Conservation (phyloP, 2,888 invertebrate species). For the Anthrax anthrax region DNA sequence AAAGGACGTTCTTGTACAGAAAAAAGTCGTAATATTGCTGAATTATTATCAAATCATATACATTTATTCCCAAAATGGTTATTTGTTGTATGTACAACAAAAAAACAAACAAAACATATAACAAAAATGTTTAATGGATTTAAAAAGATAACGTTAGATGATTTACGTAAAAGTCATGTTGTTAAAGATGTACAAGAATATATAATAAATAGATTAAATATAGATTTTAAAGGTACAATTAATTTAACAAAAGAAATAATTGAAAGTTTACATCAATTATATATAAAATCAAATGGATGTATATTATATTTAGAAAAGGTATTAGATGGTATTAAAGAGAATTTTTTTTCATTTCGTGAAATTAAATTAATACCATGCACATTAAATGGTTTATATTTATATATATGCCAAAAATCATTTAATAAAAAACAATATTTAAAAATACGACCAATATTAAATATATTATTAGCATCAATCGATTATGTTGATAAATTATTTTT, state of each 20-base stretch:
- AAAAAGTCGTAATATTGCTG: conserved; percentile 56
- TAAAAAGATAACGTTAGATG: conserved; percentile 82
- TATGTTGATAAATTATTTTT: conserved; percentile 71
- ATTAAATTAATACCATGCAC: conserved; percentile 91
- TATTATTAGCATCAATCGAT: conserved; percentile 72
- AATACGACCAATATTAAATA: conserved; percentile 71
- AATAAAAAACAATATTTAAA: conserved; percentile 77
- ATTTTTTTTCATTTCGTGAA: conserved; percentile 79
- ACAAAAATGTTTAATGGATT: conserved; percentile 76
- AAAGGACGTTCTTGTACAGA: conserved; percentile 33
- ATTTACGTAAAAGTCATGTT: conserved; percentile 75
- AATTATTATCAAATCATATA: conserved; percentile 75
- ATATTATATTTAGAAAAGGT: conserved; percentile 77
- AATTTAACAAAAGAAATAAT: conserved; percentile 86
- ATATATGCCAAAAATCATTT: conserved; percentile 87
- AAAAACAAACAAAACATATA: conserved; percentile 70
- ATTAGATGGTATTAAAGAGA: conserved; percentile 83
- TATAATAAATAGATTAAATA: conserved; percentile 77
- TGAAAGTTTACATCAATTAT: conserved; percentile 84
- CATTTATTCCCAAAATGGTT: conserved; percentile 89
- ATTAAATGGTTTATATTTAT: conserved; percentile 84
- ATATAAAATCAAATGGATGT: conserved; percentile 93
- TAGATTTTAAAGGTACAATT: conserved; percentile 73
- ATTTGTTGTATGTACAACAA: conserved; percentile 73
- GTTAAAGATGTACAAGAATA: conserved; percentile 92